Conservation (phyloP, 2,113 vertebrate genomes). For the Osmerus mordax region DNA sequence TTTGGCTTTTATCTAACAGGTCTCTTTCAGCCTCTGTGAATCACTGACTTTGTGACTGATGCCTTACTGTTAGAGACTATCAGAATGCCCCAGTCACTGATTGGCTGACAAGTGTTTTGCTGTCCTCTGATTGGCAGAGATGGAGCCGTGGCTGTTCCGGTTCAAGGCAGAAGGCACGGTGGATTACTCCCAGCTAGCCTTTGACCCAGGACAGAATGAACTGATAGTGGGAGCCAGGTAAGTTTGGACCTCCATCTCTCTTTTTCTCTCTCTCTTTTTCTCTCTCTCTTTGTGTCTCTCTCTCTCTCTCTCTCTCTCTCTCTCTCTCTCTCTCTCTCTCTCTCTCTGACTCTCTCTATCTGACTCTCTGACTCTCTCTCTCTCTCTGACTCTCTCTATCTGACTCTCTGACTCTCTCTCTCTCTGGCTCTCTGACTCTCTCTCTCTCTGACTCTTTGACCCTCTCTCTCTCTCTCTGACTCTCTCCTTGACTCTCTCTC, state of each 20-base stretch:
- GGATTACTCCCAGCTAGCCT: slow-evolving; percentile 95
- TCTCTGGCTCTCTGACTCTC: not conserved
- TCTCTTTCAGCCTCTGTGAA: too few species aligned
- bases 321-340: not conserved
- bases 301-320: not conserved
- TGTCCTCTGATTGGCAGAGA: slow-evolving; percentile 76
- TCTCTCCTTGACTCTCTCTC: slow-evolving; percentile 4
- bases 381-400: slow-evolving; percentile 3
- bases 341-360: too few species aligned
- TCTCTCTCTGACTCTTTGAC: too few species aligned
- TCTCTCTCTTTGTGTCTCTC: not conserved
- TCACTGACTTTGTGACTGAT: too few species aligned
- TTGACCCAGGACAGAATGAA: slow-evolving; percentile 93
- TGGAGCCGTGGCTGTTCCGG: slow-evolving; percentile 89
- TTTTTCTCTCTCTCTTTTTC: not conserved
- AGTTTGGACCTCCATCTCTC: slow-evolving; percentile 34
- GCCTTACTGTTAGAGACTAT: too few species aligned
- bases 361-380: too few species aligned
- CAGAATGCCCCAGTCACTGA: not conserved
- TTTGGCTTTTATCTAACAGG: too few species aligned
- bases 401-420: not conserved
- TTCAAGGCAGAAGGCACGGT: slow-evolving; percentile 90
- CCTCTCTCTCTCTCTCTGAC: not conserved
- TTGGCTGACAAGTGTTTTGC: slow-evolving; percentile 14
- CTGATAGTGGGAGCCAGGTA: slow-evolving; percentile 97